phyloP scores from a whole-genome alignment of 2,797 vertebrate genomes.

The Onychomys torridus region DNA sequence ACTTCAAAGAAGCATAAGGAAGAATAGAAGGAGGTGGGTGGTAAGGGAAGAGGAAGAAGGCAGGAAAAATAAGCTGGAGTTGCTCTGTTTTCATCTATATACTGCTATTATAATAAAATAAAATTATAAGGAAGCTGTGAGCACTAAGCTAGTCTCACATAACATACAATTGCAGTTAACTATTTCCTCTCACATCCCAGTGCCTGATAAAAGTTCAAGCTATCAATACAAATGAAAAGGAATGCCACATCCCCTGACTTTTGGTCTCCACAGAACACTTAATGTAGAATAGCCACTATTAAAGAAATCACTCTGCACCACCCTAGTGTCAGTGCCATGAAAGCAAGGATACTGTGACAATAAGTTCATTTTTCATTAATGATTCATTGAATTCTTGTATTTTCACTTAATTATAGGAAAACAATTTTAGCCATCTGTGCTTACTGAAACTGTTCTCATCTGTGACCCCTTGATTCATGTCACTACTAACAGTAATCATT shows the following conservation, averaged over 20 bases:
- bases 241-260: background rate
- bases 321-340: background rate
- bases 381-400: background rate
- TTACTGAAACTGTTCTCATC: constrained; percentile 1
- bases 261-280: background rate
- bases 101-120: background rate
- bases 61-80: background rate
- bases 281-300: background rate
- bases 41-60: background rate
- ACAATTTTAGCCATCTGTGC: background rate
- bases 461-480: background rate
- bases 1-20: background rate
- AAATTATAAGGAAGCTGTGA: background rate
- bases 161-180: background rate
- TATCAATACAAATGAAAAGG: background rate
- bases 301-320: background rate
- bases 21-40: background rate
- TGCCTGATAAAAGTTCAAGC: background rate
- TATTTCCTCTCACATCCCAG: constrained; percentile 3
- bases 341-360: background rate
- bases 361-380: background rate
- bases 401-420: background rate
- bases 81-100: background rate
- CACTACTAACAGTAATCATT: background rate
- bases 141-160: background rate